phyloP scores from a whole-genome alignment of 2,888 invertebrate genomes.

The Esperia sulphurella region DNA sequence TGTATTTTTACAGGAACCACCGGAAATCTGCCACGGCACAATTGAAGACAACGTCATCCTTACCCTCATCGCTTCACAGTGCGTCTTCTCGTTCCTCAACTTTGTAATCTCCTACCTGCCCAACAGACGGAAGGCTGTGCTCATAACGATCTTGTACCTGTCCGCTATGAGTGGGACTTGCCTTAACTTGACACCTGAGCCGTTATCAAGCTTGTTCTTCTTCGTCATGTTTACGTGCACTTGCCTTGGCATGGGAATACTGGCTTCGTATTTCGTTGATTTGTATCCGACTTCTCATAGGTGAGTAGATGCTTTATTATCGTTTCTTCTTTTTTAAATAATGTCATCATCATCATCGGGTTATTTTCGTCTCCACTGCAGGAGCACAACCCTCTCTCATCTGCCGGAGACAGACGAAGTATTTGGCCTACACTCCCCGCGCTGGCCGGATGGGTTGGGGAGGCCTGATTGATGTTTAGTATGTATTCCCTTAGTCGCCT shows the following conservation, averaged over 20 bases:
- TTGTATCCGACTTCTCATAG: constrained; percentile 65
- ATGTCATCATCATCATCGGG: no score
- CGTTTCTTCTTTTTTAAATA: no score
- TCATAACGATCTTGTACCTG: constrained; percentile 66
- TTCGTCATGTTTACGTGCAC: constrained; percentile 66
- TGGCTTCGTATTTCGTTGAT: constrained; percentile 69
- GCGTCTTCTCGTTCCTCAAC: constrained; percentile 80
- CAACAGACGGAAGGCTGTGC: constrained; percentile 72
- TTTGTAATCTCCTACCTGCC: constrained; percentile 74
- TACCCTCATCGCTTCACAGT: constrained; percentile 82
- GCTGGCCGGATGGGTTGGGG: no score
- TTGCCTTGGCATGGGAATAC: constrained; percentile 64
- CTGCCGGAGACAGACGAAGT: no score
- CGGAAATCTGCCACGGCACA: constrained; percentile 63
- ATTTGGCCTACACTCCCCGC: no score
- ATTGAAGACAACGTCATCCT: constrained; percentile 81
- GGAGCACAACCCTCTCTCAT: no score
- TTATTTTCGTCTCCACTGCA: no score
- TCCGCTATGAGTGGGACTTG: constrained; percentile 76
- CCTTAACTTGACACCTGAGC: constrained; percentile 58
- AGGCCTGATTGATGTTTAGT: no score
- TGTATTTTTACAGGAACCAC: constrained; percentile 30
- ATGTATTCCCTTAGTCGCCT: no score
- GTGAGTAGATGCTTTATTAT: constrained; percentile 26
- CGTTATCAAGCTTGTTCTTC: constrained; percentile 59